Conservation (phyloP, 2,888 invertebrate species). For the Erebia epiphron region DNA sequence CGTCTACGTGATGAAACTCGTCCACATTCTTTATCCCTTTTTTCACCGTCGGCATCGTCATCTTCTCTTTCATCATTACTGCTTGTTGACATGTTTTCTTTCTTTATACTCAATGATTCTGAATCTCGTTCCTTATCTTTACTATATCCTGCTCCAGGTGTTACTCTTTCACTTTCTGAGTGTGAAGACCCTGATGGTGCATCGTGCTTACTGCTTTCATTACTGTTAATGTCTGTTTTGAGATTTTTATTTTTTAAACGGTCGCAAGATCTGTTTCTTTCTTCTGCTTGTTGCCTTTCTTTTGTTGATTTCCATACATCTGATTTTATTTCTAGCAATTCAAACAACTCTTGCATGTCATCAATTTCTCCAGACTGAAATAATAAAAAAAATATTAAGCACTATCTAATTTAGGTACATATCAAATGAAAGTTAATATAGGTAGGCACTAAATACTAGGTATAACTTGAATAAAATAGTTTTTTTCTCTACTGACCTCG, state of each 20-base stretch:
- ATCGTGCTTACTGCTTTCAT: constrained; percentile 80
- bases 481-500: constrained; percentile 80
- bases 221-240: constrained; percentile 80
- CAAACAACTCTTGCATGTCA: constrained; percentile 91
- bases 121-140: constrained; percentile 74
- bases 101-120: constrained; percentile 76
- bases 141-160: constrained; percentile 75
- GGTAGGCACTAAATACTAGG: neutral
- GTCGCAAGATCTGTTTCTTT: constrained; percentile 76
- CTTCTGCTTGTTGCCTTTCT: constrained; percentile 78
- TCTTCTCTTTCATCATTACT: constrained; percentile 80
- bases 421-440: neutral
- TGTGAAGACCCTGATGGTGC: constrained; percentile 78
- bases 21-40: constrained; percentile 76
- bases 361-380: constrained; percentile 90
- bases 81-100: constrained; percentile 79
- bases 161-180: constrained; percentile 76
- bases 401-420: neutral
- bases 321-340: constrained; percentile 92
- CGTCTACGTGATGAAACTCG: constrained; percentile 84
- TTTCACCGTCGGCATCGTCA: constrained; percentile 77
- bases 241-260: constrained; percentile 73
- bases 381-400: constrained; percentile 50
- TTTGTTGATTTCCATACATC: constrained; percentile 87
- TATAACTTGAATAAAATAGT: neutral